These are phyloP conservation scores for Formica selysi DNA, from an alignment of 1,140 invertebrate species.

Conservation along the genomic window DNA sequence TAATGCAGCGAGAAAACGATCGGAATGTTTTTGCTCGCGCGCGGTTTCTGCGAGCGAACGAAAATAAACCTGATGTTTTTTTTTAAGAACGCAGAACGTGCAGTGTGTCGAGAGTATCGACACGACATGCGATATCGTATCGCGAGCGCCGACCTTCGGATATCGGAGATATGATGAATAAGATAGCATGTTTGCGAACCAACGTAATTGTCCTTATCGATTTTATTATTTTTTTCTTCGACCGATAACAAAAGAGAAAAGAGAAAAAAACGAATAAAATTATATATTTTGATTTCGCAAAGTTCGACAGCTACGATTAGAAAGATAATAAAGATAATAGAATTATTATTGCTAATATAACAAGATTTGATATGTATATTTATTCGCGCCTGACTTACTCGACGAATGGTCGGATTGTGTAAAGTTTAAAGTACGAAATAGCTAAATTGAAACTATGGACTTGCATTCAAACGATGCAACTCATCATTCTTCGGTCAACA, in stretches of 20 bases:
- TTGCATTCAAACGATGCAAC: neutral
- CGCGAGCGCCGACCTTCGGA: slow-evolving; percentile 15
- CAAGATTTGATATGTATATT: no score
- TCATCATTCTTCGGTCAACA: no score
- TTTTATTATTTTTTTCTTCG: slow-evolving; percentile 3
- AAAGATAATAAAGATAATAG: slow-evolving; percentile 5
- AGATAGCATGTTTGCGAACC: slow-evolving; percentile 37
- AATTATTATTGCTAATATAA: neutral
- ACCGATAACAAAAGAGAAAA: neutral
- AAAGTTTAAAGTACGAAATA: neutral
- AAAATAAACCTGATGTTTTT: slow-evolving; percentile 57
- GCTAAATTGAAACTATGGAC: neutral
- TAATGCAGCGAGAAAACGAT: slow-evolving; percentile 7
- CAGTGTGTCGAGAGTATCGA: slow-evolving; percentile 7
- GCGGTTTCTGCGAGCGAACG: neutral
- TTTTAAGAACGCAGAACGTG: slow-evolving; percentile 14
- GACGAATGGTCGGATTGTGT: neutral
- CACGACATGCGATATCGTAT: slow-evolving; percentile 28
- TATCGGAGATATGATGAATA: slow-evolving; percentile 29
- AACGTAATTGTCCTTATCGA: slow-evolving; percentile 13
- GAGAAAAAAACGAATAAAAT: slow-evolving; percentile 26
- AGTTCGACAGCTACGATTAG: slow-evolving; percentile 36
- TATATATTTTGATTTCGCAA: slow-evolving; percentile 58
- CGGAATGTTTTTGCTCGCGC: slow-evolving; percentile 30
- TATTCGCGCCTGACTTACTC: neutral